Base-by-base conservation (phyloP, 2,113 vertebrate species). In the Narcine bancroftii region DNA sequence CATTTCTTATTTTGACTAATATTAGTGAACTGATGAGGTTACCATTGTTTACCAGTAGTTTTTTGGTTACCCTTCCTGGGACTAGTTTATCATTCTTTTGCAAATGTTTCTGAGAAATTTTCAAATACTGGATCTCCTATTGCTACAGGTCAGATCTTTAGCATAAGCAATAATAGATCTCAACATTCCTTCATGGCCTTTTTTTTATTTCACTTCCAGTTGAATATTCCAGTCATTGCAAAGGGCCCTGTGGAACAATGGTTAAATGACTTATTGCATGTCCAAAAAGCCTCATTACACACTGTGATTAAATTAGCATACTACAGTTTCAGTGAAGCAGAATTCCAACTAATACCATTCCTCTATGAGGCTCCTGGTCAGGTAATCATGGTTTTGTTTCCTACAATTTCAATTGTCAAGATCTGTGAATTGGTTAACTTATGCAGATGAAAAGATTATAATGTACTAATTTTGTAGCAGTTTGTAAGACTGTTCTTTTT, bases 161-260 rank as follows among this genome's bases (percentile, higher is more conserved):
- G 6, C 13, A 42, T 42, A 26, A 15, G 3, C 69, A 4, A 45
- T 69, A 39, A 69, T 91, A 63, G 17, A 69, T 69, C 0, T 69
- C 66, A 69, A 63, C 53, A 39, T 89, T 42, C 66, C 2, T 11
- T 60, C 15, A 21, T 39, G 60, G 6, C 10, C 13, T 47, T 76
- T 60, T 92, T 6, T 93, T 96, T 92, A 87, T 42, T 0, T 94
- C 21, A 83, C 13, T 93, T 95, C 93, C 92, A 97, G 97, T 93
- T 98, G 94, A 95, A 97, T 93, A 92, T 1, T 60, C 93, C 96
- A 65, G 95, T 98, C 77, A 93, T 96, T 94, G 97, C 97, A 92
- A 96, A 97, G 94, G 97, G 97, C 92, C 95, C 96, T 6, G 97
- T 97, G 56, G 97, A 98, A 94, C 93, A 97, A 92, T 98, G 97